phyloP scores from a whole-genome alignment of 2,113 vertebrate species.

The Phodopus roborovskii region DNA sequence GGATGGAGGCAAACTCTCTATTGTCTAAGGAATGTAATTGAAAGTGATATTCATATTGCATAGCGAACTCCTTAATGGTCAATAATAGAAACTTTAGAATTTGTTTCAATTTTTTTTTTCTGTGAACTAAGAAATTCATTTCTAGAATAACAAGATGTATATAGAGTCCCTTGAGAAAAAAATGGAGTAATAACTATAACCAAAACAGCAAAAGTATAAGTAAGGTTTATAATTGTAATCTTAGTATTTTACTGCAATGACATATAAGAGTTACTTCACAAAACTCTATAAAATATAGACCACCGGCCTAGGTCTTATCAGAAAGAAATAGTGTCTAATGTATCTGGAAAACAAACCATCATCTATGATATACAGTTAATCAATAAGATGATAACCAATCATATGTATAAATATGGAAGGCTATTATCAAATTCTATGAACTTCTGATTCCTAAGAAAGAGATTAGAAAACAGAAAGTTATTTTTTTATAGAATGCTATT shows the following conservation, averaged over 20 bases:
- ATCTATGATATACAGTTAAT: background rate
- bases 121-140: background rate
- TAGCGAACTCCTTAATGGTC: background rate
- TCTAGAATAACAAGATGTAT: background rate
- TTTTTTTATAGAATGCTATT: constrained; percentile 14
- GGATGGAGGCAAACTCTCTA: background rate
- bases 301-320: background rate
- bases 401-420: background rate
- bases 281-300: background rate
- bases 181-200: background rate
- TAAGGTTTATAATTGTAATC: background rate
- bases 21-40: background rate
- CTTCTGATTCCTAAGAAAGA: background rate
- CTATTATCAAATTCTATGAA: constrained; percentile 19
- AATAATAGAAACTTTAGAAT: background rate
- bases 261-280: background rate
- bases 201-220: background rate
- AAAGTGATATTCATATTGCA: background rate
- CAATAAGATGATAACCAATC: background rate
- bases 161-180: background rate
- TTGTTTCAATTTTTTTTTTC: background rate
- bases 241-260: background rate
- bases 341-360: background rate
- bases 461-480: constrained; percentile 51
- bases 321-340: background rate